Evolutionary conservation across 2,113 vertebrate genomes (phyloP).

Genomic region (Mystacornis crossleyi): DNA sequence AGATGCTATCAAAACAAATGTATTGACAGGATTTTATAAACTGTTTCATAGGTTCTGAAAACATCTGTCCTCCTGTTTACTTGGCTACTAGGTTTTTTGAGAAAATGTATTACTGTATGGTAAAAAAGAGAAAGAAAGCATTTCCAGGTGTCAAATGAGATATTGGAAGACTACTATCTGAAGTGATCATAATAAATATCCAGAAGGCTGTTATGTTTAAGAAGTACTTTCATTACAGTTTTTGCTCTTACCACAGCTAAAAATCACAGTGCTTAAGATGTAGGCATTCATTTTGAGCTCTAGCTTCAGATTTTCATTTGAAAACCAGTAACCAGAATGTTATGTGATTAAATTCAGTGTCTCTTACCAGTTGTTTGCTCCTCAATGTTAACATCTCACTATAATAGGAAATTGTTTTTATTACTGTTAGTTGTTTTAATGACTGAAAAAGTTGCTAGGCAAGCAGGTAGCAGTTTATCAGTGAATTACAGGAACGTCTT

Average conservation of each 20-base stretch:
- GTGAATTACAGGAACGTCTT: not conserved
- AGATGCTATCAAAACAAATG: not conserved
- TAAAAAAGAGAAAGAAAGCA: not conserved
- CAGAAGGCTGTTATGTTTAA: not conserved
- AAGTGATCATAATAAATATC: not conserved
- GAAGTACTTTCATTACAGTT: not conserved
- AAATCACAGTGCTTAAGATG: not conserved
- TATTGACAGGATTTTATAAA: not conserved
- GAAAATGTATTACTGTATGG: not conserved
- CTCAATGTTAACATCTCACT: not conserved
- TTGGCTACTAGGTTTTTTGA: not conserved
- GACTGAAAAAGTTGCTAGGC: not conserved
- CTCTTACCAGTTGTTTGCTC: not conserved
- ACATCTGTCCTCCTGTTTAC: not conserved
- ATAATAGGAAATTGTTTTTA: not conserved
- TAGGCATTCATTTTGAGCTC: not conserved
- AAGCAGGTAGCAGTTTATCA: not conserved
- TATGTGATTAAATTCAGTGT: not conserved
- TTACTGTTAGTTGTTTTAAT: not conserved
- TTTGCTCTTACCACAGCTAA: not conserved
- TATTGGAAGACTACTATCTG: not conserved
- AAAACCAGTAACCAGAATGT: not conserved
- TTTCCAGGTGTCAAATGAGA: not conserved
- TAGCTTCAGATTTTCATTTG: not conserved
- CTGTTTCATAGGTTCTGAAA: not conserved